Evolutionary conservation across 2,888 invertebrate genomes (phyloP).

Genomic region (Drosophila vallismaia): DNA sequence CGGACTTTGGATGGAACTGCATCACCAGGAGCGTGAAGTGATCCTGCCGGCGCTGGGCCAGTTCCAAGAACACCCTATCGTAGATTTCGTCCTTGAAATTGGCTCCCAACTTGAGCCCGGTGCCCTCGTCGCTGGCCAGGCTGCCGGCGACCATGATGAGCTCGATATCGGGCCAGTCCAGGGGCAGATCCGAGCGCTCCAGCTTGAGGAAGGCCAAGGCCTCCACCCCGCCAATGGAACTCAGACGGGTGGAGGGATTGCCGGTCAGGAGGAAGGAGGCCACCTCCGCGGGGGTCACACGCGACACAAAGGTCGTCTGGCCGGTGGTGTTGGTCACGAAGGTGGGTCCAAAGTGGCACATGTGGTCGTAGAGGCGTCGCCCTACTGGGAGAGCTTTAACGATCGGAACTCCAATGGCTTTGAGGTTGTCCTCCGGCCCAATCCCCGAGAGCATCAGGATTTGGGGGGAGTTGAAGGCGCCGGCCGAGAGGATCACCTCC

Average conservation of each 20-base stretch:
- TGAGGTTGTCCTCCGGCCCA: slow-evolving; percentile 86
- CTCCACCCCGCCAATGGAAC: slow-evolving; percentile 87
- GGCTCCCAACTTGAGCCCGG: slow-evolving; percentile 85
- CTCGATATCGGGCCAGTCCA: slow-evolving; percentile 88
- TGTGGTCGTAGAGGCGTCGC: slow-evolving; percentile 86
- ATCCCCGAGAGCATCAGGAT: slow-evolving; percentile 93
- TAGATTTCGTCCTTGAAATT: slow-evolving; percentile 86
- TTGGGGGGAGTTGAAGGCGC: slow-evolving; percentile 95
- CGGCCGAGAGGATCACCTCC: slow-evolving; percentile 94
- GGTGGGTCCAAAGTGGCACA: slow-evolving; percentile 83
- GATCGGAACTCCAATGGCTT: slow-evolving; percentile 86
- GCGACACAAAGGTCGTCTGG: slow-evolving; percentile 56
- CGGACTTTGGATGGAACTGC: slow-evolving; percentile 90
- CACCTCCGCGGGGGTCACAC: slow-evolving; percentile 43
- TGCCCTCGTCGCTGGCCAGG: slow-evolving; percentile 87
- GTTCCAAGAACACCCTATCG: slow-evolving; percentile 85
- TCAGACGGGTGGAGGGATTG: slow-evolving; percentile 84
- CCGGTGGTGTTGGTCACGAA: slow-evolving; percentile 81
- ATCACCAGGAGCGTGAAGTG: slow-evolving; percentile 88
- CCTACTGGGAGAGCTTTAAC: slow-evolving; percentile 89
- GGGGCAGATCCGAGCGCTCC: slow-evolving; percentile 85
- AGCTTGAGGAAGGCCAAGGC: slow-evolving; percentile 88
- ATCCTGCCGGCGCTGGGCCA: slow-evolving; percentile 84
- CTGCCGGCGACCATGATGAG: slow-evolving; percentile 87
- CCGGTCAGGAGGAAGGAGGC: slow-evolving; percentile 84